Conservation (phyloP, 2,888 invertebrate genomes). For the Anodontia alba region DNA sequence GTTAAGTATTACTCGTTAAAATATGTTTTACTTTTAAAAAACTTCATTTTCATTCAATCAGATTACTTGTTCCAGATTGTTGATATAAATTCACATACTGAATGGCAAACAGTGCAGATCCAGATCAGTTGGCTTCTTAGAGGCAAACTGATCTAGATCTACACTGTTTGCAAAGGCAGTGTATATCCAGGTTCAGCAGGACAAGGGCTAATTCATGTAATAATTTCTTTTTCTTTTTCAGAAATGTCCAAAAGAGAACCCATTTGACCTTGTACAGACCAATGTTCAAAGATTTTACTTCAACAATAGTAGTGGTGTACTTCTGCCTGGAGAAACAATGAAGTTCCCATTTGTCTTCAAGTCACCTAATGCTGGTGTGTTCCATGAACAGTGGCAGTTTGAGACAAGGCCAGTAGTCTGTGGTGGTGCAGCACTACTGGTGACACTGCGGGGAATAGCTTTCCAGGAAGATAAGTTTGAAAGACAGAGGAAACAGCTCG, state of each 20-base stretch:
- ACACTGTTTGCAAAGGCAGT: too few relatives aligned
- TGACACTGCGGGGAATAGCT: conserved; percentile 83
- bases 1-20: too few relatives aligned
- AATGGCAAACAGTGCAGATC: too few relatives aligned
- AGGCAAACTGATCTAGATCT: too few relatives aligned
- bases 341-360: conserved; percentile 85
- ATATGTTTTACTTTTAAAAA: too few relatives aligned
- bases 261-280: conserved; percentile 81
- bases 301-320: conserved; percentile 84
- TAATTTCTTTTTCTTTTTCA: too few relatives aligned
- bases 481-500: conserved; percentile 78
- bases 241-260: conserved; percentile 83
- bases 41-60: too few relatives aligned
- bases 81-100: too few relatives aligned
- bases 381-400: conserved; percentile 84
- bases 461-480: conserved; percentile 82
- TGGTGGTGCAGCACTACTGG: conserved; percentile 82
- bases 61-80: too few relatives aligned
- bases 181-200: too few relatives aligned
- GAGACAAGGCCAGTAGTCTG: conserved; percentile 83
- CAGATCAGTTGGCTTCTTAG: too few relatives aligned
- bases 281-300: conserved; percentile 84
- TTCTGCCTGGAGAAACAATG: conserved; percentile 84
- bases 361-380: conserved; percentile 84
- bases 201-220: too few relatives aligned